Evolutionary conservation across 2,888 invertebrate genomes (phyloP), one percentile per base, ranked within the genome.

Genomic region (Morpho achilles): DNA sequence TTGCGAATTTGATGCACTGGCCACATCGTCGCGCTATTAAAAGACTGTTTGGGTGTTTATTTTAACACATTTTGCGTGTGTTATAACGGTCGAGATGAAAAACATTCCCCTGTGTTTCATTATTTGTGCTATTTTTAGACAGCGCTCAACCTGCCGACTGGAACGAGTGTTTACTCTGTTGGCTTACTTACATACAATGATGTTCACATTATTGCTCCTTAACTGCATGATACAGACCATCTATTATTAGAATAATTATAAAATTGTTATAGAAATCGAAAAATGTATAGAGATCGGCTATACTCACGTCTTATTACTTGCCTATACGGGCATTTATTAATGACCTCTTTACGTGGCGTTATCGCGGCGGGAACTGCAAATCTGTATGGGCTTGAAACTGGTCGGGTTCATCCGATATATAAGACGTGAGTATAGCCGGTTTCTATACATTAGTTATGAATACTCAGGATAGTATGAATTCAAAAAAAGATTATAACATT

Each of bases 21-120:
- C 82, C 84, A 84, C 84, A 80, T 77, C 82, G 84, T 83, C 79
- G 82, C 81, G 79, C 84, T 88, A 88, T 86, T 84, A 85, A 79
- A 85, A 89, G 83, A 83, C 80, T 79, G 84, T 87, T 86, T 87
- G 76, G 83, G 76, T 87, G 83, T 88, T 89, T 90, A 87, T 87
- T 88, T 85, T 90, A 88, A 87, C 89, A 85, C 86, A 87, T 87
- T 90, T 89, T 76, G 90, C 89, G 82, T 82, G 79, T 59, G 82
- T 85, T 79, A 32, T 84, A 89, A 86, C 87, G 80, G 77, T 76
- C 73, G 86, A 87, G 89, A 89, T 88, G 88, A 88, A 88, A 88
- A 88, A 89, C 90, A 90, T 87, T 88, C 84, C 83, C 90, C 88
- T 83, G 87, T 79, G 85, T 86, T 88, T 89, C 86, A 88, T 88